Evolutionary conservation across 2,113 vertebrate genomes (phyloP).

Genomic region (Pachyramphus minor): DNA sequence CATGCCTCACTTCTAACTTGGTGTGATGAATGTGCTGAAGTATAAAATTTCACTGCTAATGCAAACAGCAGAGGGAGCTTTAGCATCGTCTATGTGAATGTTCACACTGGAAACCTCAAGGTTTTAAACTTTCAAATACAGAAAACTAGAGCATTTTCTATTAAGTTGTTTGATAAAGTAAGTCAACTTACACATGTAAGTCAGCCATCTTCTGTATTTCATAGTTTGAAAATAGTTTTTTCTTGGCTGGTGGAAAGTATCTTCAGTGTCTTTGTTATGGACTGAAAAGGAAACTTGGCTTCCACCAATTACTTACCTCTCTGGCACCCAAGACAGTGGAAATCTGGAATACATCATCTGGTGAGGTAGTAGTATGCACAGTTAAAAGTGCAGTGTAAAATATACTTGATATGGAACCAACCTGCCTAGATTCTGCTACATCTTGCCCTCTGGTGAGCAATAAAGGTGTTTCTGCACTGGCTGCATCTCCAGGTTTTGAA

Average conservation of each 20-base stretch:
- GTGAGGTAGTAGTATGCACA: not conserved
- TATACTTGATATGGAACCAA: not conserved
- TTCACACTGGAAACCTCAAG: not conserved
- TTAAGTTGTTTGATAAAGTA: not conserved
- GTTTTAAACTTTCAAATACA: not conserved
- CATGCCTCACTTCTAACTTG: not conserved
- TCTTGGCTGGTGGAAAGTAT: not conserved
- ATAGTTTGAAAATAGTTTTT: not conserved
- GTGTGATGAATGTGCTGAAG: not conserved
- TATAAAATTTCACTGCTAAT: not conserved
- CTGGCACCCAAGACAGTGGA: not conserved
- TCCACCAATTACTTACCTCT: not conserved
- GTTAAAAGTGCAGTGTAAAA: not conserved
- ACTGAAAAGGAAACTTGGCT: not conserved
- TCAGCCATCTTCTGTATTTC: not conserved
- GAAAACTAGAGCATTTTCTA: not conserved
- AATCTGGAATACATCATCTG: not conserved
- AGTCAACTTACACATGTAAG: too few relatives aligned
- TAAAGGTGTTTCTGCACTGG: not conserved
- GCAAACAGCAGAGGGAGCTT: constrained; percentile 62
- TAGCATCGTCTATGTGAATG: not conserved
- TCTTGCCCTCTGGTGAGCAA: not conserved
- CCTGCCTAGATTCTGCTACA: not conserved
- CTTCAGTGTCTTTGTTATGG: not conserved
- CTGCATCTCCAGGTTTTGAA: not conserved